Conservation (phyloP, 2,888 invertebrate genomes). For the Drosophila birchii region DNA sequence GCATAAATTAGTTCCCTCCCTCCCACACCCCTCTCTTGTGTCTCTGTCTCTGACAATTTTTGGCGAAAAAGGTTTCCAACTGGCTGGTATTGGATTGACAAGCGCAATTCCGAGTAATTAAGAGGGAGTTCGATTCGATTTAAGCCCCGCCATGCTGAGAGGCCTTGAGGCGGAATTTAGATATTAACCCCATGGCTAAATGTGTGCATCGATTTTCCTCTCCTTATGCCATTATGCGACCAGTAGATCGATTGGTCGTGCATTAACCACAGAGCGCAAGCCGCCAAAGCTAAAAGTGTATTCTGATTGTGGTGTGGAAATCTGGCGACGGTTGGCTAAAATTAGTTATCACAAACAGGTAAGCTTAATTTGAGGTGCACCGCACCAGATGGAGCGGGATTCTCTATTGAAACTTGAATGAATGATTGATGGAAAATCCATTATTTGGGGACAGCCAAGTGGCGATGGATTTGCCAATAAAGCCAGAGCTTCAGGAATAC, state of each 20-base stretch:
- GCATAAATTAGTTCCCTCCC: slow-evolving; percentile 44
- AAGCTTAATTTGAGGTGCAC: slow-evolving; percentile 18
- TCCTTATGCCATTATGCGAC: background rate
- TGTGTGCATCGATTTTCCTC: slow-evolving; percentile 8
- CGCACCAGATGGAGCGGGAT: background rate
- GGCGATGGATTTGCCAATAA: background rate
- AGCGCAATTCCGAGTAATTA: slow-evolving; percentile 40
- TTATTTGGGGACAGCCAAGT: background rate
- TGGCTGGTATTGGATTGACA: slow-evolving; percentile 38
- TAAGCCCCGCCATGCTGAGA: background rate
- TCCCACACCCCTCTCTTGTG: background rate
- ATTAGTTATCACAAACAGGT: slow-evolving; percentile 18
- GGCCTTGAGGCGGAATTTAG: slow-evolving; percentile 39
- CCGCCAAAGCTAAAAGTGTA: slow-evolving; percentile 25
- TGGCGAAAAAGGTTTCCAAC: slow-evolving; percentile 17
- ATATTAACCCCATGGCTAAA: slow-evolving; percentile 24
- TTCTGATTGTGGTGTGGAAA: slow-evolving; percentile 9
- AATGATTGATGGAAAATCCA: slow-evolving; percentile 22
- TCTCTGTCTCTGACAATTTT: slow-evolving; percentile 28
- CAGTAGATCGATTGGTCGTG: slow-evolving; percentile 25
- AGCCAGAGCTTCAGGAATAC: background rate
- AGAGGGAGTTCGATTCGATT: slow-evolving; percentile 30
- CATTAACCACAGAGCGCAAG: slow-evolving; percentile 6
- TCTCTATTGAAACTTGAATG: background rate
- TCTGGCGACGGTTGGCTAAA: slow-evolving; percentile 10